Evolutionary conservation across 2,888 invertebrate genomes (phyloP).

Genomic region (Phragmatobia fuliginosa): DNA sequence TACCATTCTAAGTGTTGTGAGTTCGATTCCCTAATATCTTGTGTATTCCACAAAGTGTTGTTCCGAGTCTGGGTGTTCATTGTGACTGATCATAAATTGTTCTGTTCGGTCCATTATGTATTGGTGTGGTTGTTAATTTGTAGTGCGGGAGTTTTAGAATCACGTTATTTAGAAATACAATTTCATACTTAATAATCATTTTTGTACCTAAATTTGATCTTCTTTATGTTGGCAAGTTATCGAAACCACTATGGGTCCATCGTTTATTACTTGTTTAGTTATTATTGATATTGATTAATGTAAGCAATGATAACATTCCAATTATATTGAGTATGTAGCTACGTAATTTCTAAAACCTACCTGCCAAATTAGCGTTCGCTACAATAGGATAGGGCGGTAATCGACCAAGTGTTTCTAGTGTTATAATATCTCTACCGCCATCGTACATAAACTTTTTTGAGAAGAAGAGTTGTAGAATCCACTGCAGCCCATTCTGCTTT

Average conservation of each 20-base stretch:
- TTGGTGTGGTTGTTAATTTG: no score
- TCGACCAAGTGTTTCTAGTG: constrained; percentile 88
- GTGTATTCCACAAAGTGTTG: no score
- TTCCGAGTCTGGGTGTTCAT: no score
- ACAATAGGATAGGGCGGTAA: constrained; percentile 89
- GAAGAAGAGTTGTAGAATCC: constrained; percentile 86
- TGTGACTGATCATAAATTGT: no score
- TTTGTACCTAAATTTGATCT: no score
- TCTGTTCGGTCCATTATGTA: no score
- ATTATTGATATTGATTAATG: constrained; percentile 11
- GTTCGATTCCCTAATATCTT: no score
- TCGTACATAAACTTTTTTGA: constrained; percentile 86
- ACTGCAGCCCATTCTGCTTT: constrained; percentile 89
- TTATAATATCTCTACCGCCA: constrained; percentile 84
- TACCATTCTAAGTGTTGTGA: no score
- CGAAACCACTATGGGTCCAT: background rate
- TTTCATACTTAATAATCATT: no score
- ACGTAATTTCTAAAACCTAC: constrained; percentile 63
- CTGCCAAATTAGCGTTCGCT: constrained; percentile 85
- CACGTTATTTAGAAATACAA: no score
- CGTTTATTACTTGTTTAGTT: background rate
- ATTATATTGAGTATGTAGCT: background rate
- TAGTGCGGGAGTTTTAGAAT: no score
- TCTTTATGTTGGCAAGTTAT: background rate
- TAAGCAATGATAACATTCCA: constrained; percentile 2